Evolutionary conservation across 2,888 invertebrate species (phyloP).

Genomic region (Meloe dianella): DNA sequence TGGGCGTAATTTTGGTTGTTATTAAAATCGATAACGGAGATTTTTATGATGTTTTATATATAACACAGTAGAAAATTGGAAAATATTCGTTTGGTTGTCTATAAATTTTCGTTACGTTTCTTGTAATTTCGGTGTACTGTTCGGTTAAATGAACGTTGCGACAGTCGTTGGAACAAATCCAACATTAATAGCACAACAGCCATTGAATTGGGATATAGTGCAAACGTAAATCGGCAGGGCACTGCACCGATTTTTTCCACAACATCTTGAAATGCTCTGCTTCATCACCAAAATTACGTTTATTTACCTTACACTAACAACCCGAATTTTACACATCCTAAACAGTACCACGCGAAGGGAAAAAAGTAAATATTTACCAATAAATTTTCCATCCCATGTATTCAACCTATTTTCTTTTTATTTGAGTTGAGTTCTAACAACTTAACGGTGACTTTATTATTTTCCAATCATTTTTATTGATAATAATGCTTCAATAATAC

Average conservation of each 20-base stretch:
- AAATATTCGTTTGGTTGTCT: background rate
- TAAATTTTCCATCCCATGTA: background rate
- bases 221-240: background rate
- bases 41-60: background rate
- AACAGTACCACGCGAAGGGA: no score
- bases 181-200: background rate
- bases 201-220: background rate
- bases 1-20: background rate
- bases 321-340: background rate
- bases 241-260: background rate
- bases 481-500: background rate
- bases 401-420: no score
- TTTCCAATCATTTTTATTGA: background rate
- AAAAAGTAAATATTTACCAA: no score
- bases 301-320: background rate
- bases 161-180: constrained; percentile 1
- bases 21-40: constrained; percentile 4
- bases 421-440: background rate
- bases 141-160: background rate
- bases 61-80: background rate
- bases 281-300: background rate
- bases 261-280: background rate
- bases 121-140: background rate
- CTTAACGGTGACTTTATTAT: background rate
- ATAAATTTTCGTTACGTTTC: background rate